phyloP scores from a whole-genome alignment of 2,888 invertebrate species.

The Horisme vitalbata region DNA sequence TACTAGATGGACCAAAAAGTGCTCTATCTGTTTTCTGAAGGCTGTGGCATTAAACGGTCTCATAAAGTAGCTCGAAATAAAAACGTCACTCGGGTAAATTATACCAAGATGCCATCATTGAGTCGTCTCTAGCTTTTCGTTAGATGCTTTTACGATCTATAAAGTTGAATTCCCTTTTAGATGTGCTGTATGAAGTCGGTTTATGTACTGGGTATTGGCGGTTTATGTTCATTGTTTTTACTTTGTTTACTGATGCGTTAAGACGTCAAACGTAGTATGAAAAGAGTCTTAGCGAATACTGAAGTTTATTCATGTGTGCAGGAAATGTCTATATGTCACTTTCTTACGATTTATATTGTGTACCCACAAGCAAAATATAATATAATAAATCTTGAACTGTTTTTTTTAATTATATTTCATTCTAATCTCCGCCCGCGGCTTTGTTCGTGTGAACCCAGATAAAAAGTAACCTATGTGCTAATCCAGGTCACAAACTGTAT shows the following conservation, averaged over 20 bases:
- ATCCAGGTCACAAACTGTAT: too few relatives aligned
- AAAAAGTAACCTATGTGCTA: too few relatives aligned
- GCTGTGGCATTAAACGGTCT: slow-evolving; percentile 47
- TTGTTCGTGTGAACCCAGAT: too few relatives aligned
- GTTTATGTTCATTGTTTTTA: slow-evolving; percentile 27
- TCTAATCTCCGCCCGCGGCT: too few relatives aligned
- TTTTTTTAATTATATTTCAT: too few relatives aligned
- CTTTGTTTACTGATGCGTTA: slow-evolving; percentile 9
- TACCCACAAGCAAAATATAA: too few relatives aligned
- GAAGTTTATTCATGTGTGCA: too few relatives aligned
- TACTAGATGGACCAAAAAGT: background rate
- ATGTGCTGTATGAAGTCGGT: slow-evolving; percentile 31
- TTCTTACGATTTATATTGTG: too few relatives aligned
- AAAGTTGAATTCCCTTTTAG: slow-evolving; percentile 35
- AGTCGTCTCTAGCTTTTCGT: slow-evolving; percentile 41
- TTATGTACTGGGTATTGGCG: slow-evolving; percentile 32
- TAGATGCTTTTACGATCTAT: slow-evolving; percentile 39
- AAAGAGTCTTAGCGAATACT: too few relatives aligned
- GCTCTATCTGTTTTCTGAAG: background rate
- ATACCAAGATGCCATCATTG: slow-evolving; percentile 48
- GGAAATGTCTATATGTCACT: too few relatives aligned
- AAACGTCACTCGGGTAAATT: slow-evolving; percentile 58
- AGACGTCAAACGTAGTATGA: too few relatives aligned
- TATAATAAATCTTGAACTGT: too few relatives aligned
- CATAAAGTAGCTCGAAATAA: slow-evolving; percentile 62